Base-by-base conservation (phyloP, 1,140 invertebrate species). In the Drosophila prosaltans region DNA sequence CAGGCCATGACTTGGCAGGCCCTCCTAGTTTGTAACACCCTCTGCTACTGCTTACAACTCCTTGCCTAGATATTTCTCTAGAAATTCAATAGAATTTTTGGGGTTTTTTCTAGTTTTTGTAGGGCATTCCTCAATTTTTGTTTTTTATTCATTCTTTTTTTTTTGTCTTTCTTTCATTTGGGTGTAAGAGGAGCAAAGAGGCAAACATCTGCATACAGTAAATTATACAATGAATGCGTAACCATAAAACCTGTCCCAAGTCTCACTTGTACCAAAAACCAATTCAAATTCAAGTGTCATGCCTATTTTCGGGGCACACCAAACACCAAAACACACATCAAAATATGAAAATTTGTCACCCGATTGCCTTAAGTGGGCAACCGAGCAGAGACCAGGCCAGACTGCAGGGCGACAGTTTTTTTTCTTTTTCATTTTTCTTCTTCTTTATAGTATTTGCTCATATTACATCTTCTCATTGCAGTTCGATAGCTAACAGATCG, bases 261-360 rank as follows among this genome's bases (percentile, higher is more conserved):
- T 63, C 16, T 30, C 28, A 2, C 28, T 30, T 30, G 28, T 30
- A 30, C 28, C 16, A 48, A 67, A 71, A 45, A 39, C 67, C 74
- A 67, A 86, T 74, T 74, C 74, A 66, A 86, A 74, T 78, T 83
- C 84, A 88, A 88, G 83, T 88, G 83, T 88, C 83, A 88, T 80
- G 84, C 57, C 72, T 88, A 88, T 88, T 88, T 89, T 83, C 71
- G 80, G 45, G 73, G 73, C 84, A 60, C 36, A 60, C 26, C 43
- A 32, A 65, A 43, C 21, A 51, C 45, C 45, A 51, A 65, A 71
- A 58, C 58, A 72, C 59, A 62, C 68, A 71, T 61, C n/a, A 63
- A 54, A 68, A 61, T 45, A 48, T 40, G 26, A 7, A 86, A 88
- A 88, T 88, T 88, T 88, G 83, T 88, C 83, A 78, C 84, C 64